Evolutionary conservation across 2,888 invertebrate genomes (phyloP), one percentile per base, ranked within the genome.

Genomic region (Yponomeuta cagnagella): DNA sequence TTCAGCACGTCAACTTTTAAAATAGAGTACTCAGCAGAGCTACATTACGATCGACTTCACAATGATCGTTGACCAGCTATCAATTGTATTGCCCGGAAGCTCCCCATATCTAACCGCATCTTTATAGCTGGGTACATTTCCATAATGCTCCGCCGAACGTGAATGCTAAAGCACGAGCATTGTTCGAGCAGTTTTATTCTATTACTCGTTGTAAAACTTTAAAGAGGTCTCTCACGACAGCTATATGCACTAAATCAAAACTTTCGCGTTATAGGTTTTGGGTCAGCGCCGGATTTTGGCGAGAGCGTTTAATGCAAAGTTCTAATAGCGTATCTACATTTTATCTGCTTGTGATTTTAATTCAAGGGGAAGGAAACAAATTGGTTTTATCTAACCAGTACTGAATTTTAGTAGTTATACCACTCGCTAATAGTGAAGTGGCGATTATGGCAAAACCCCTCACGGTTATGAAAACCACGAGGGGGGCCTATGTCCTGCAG

Each of bases 221-320:
- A 87, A 89, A 89, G 89, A 89, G 88, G 86, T 80, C 80, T 82
- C 82, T 80, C 80, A 76, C 80, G 87, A 86, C 87, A 86, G 88
- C 86, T 88, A 90, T 90, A 89, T 88, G 89, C 87, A 87, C 87
- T 91, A 91, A 91, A 90, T 91, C 91, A 91, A 90, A 91, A 91
- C 92, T 91, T 90, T 84, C 78, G 82, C 88, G 83, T 83, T 83
- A 82, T 80, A 80, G 82, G 81, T 80, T 80, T 58, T 79, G 80
- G n/a, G 43, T 48, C 65, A 65, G 65, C 30, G 30, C 31, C 31
- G 65, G 65, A 65, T 65, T 58, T 58, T 12, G 52, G 52, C 15
- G 52, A 58, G 52, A 15, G 12, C 52, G 52, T 33, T 31, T n/a
- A 30, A 64, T 65, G 65, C 65, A 65, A 30, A 64, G 31, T 23